Percentiles rank a stretch among this genome's conserved stretches.
phyloP scores from a whole-genome alignment of 2,113 vertebrate genomes.

The Dicentrarchus labrax region DNA sequence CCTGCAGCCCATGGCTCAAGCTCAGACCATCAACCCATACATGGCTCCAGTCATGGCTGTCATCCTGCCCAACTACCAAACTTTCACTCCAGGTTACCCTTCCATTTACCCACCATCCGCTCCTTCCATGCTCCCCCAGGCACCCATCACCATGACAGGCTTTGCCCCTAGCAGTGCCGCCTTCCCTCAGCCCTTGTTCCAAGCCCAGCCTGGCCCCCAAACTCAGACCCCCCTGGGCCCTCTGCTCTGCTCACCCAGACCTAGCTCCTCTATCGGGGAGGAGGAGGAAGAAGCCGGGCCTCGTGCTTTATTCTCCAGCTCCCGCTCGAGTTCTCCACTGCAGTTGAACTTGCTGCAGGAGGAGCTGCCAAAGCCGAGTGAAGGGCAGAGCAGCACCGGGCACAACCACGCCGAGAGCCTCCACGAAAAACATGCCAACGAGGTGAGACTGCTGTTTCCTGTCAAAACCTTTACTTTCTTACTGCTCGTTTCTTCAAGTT shows the following conservation, averaged over 20 bases:
- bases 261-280: slow-evolving; percentile 62
- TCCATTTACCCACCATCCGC: slow-evolving; percentile 67
- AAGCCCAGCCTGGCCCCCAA: slow-evolving; percentile 30
- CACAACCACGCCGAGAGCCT: slow-evolving; percentile 72
- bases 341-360: slow-evolving; percentile 91
- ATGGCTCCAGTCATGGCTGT: slow-evolving; percentile 82
- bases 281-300: slow-evolving; percentile 67
- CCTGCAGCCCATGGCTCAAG: slow-evolving; percentile 62
- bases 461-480: not conserved
- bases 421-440: slow-evolving; percentile 69
- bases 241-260: slow-evolving; percentile 59
- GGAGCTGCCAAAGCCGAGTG: slow-evolving; percentile 82
- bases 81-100: slow-evolving; percentile 74
- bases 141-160: slow-evolving; percentile 56
- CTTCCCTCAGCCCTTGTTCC: slow-evolving; percentile 62
- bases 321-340: slow-evolving; percentile 89
- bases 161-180: slow-evolving; percentile 54
- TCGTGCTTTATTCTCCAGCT: slow-evolving; percentile 80
- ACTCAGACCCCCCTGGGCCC: slow-evolving; percentile 35
- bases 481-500: not conserved
- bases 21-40: slow-evolving; percentile 75
- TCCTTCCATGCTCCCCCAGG: slow-evolving; percentile 57
- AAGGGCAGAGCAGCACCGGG: slow-evolving; percentile 66
- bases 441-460: slow-evolving; percentile 57
- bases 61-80: slow-evolving; percentile 83